Percentiles rank a stretch among this genome's conserved stretches.
phyloP scores from a whole-genome alignment of 2,888 invertebrate species.

The Siphlonurus alternatus region DNA sequence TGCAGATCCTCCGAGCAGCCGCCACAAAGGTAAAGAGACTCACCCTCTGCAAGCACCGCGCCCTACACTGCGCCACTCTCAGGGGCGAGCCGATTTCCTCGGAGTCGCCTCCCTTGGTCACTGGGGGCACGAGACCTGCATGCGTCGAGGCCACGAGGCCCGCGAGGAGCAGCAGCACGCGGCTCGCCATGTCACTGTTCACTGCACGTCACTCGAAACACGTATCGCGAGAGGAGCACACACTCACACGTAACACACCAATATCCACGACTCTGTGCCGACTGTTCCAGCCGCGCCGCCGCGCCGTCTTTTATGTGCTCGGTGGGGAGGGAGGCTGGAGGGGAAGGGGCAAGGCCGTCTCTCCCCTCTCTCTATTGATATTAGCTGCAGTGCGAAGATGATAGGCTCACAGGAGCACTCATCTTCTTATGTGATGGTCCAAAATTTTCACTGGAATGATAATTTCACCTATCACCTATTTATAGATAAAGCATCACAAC shows the following conservation, averaged over 20 bases:
- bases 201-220: background rate
- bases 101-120: background rate
- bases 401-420: no score
- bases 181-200: no score
- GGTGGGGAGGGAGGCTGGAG: background rate
- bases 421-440: no score
- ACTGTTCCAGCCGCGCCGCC: background rate
- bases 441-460: no score
- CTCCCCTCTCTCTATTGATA: background rate
- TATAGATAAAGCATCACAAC: no score
- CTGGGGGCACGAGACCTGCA: background rate
- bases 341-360: background rate
- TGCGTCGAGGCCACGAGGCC: background rate
- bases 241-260: background rate
- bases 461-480: no score
- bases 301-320: background rate
- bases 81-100: constrained; percentile 43
- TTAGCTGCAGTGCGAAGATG: no score
- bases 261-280: background rate
- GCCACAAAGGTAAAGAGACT: no score
- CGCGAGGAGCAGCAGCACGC: background rate
- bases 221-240: background rate
- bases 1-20: no score
- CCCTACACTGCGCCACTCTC: constrained; percentile 53
- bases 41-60: constrained; percentile 55